Base-by-base conservation (phyloP, 2,888 invertebrate species). In the Baccha elongata region DNA sequence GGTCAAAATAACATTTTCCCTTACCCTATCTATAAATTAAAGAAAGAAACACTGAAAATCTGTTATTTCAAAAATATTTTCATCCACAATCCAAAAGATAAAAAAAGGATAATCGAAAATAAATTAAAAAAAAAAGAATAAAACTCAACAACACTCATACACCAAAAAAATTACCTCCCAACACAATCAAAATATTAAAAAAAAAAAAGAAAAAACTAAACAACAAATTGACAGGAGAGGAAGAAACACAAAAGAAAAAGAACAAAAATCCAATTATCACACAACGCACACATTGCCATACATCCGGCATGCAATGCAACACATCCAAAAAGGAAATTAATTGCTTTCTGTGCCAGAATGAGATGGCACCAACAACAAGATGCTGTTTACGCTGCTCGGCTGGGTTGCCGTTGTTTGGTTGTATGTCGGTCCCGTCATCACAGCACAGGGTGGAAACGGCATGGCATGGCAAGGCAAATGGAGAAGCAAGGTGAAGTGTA, bases 181-280 rank as follows among this genome's bases (percentile, higher is more conserved):
- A 73, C 44, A 79, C 73, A 79, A 79, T 64, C 40, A 73, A 65
- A 52, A 64, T 13, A 48, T 35, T 26, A 44, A 15, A 32, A 35
- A 37, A 40, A 64, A n/a, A 5, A 46, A 17, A 52, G 29, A 29
- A 42, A 42, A 67, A 46, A 35, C 23, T 50, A 53, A 55, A 55
- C 55, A 35, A 53, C 53, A 55, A 58, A 67, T 67, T 78, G 72
- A 72, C 78, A 78, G 78, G 32, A 79, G 79, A 78, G 67, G 78
- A 76, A 32, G 62, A 72, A 78, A 67, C 15, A 78, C 58, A 76
- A 76, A 58, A 69, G 64, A 71, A 75, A 69, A 76, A 83, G 83
- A 83, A 83, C 83, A 83, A 83, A 83, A 83, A 83, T 83, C 83
- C 83, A 83, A 83, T 83, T 83, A 83, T 83, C 83, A 83, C 83